Evolutionary conservation across 1,140 invertebrate species (phyloP).

Genomic region (Anthonomus grandis): DNA sequence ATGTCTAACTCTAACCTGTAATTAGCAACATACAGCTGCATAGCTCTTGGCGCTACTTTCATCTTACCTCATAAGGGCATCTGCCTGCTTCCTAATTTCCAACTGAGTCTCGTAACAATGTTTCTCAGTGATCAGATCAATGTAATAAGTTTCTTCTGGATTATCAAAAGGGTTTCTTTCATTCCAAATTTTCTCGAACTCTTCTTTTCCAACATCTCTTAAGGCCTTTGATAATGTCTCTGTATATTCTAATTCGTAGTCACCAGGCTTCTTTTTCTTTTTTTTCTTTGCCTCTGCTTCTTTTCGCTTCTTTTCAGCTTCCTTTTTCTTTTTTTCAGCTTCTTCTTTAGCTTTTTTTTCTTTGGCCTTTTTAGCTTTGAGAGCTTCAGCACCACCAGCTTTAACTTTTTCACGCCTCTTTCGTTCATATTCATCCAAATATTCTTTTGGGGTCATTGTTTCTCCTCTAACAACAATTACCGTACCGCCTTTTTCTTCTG

Average conservation of each 20-base stretch:
- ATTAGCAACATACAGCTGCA: neutral
- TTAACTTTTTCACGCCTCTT: constrained; percentile 35
- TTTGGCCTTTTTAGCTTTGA: constrained; percentile 35
- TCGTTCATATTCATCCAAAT: constrained; percentile 40
- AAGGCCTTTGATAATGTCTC: constrained; percentile 37
- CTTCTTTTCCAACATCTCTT: constrained; percentile 46
- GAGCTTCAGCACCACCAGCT: constrained; percentile 21
- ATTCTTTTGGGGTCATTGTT: constrained; percentile 54
- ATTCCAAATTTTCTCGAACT: constrained; percentile 52
- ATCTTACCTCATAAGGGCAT: constrained; percentile 54
- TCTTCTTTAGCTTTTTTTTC: constrained; percentile 29
- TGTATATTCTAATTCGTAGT: constrained; percentile 45
- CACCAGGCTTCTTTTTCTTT: constrained; percentile 40
- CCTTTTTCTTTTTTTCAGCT: constrained; percentile 23
- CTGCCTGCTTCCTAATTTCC: constrained; percentile 53
- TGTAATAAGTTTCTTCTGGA: constrained; percentile 48
- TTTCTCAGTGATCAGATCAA: constrained; percentile 53
- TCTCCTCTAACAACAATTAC: constrained; percentile 54
- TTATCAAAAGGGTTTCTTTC: constrained; percentile 48
- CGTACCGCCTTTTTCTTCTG: constrained; percentile 53
- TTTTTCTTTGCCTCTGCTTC: constrained; percentile 45
- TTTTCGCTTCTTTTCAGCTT: constrained; percentile 34
- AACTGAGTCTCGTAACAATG: constrained; percentile 54
- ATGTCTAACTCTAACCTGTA: constrained; percentile 52
- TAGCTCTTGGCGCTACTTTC: neutral